Base-by-base conservation (phyloP, 2,888 invertebrate genomes). In the Ophion ellenae region DNA sequence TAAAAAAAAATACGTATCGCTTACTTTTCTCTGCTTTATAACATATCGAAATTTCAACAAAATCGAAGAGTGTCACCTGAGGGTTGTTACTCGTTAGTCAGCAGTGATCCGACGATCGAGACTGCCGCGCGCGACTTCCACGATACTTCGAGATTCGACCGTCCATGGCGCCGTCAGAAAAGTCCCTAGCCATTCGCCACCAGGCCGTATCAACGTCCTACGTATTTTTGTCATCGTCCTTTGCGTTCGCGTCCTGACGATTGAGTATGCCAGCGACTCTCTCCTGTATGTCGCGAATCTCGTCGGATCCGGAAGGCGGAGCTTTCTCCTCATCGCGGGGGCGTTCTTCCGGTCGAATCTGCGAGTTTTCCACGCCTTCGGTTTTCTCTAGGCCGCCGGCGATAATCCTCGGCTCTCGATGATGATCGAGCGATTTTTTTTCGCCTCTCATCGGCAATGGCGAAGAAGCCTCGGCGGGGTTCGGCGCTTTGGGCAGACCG, bases 251-350 rank as follows among this genome's bases (percentile, higher is more conserved):
- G 40, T 40, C 40, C 40, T 40, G 40, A 40, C 74, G 77, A 75
- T 75, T 83, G 11, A 89, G 67, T 17, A 90, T 88, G 5, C 87
- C 89, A 64, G 78, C 74, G 57, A 89, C 84, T 64, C 86, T 88
- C 3, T 88, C 87, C 77, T 89, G 88, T n/a, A 89, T 77, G 32
- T 73, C 85, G 11, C 86, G 86, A 11, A 88, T 69, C 75, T 89
- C 90, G 63, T 90, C 89, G 45, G 86, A 76, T 6, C 80, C 84
- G 24, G 77, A 77, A 45, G 85, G 81, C 47, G n/a, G 45, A 32
- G 47, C 17, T 24, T 74, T 67, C n/a, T 45, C 59, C n/a, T 17
- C 75, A 32, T 53, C 57, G 5, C 11, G 47, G 14, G 47, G 86
- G 70, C 47, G 78, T 17, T 69, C 45, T 63, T 81, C 83, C 75